These are phyloP conservation scores for Homalodisca vitripennis DNA, from an alignment of 1,140 invertebrate genomes.

Conservation along the genomic window DNA sequence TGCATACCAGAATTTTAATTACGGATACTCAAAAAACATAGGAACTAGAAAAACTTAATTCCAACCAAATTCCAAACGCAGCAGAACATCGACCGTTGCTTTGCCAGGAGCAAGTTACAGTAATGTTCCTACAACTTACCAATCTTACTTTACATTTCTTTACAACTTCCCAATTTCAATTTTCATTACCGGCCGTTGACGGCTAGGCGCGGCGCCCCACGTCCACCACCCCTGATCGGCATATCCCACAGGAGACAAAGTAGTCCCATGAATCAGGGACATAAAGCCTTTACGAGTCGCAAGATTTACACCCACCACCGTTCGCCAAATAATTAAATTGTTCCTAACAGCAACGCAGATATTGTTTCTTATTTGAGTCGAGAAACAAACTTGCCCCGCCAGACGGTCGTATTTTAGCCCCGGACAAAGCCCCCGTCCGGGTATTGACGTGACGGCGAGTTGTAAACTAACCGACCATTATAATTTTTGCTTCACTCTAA, in stretches of 20 bases:
- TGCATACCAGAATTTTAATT: too few species aligned
- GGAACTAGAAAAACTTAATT: too few species aligned
- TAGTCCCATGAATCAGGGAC: slow-evolving; percentile 1
- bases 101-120: too few species aligned
- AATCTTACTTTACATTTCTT: too few species aligned
- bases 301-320: not conserved
- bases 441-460: not conserved
- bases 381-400: slow-evolving; percentile 2
- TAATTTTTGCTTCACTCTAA: slow-evolving; percentile 16
- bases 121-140: too few species aligned
- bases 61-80: too few species aligned
- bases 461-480: slow-evolving; percentile 17
- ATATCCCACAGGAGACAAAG: too few species aligned
- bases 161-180: too few species aligned
- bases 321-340: slow-evolving; percentile 17
- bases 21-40: too few species aligned
- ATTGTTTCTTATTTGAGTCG: slow-evolving; percentile 9
- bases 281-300: slow-evolving; percentile 9
- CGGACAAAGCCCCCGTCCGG: slow-evolving; percentile 2
- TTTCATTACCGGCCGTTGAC: too few species aligned
- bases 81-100: too few species aligned
- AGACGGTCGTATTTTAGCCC: slow-evolving; percentile 18
- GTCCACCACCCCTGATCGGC: not conserved
- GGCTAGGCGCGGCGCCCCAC: too few species aligned
- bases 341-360: not conserved